These are phyloP conservation scores for Ischnus inquisitorius DNA, from an alignment of 2,888 invertebrate genomes.

Conservation along the genomic window DNA sequence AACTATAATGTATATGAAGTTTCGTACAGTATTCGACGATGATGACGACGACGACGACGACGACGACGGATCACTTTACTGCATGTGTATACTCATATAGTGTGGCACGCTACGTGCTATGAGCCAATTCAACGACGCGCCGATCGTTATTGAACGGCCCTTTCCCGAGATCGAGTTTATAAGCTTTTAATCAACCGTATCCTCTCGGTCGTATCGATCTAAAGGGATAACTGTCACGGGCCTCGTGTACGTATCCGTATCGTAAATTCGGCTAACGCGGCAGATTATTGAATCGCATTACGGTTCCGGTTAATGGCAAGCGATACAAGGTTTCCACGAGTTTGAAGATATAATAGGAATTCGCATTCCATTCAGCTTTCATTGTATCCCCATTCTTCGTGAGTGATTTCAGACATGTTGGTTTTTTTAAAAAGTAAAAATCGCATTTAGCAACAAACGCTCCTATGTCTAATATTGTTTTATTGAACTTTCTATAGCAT, in stretches of 20 bases:
- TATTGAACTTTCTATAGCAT: too few species aligned
- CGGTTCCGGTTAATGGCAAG: too few species aligned
- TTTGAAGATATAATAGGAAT: too few species aligned
- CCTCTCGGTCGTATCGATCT: conserved; percentile 9
- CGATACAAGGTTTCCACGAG: too few species aligned
- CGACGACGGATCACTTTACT: not conserved
- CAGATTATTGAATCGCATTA: not conserved
- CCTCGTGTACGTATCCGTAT: not conserved
- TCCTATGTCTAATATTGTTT: too few species aligned
- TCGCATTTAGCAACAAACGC: too few species aligned
- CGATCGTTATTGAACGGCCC: not conserved
- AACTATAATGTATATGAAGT: not conserved
- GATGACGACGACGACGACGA: not conserved
- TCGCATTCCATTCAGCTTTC: too few species aligned
- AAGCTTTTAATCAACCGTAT: conserved; percentile 13
- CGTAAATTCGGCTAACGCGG: not conserved
- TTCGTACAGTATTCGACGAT: not conserved
- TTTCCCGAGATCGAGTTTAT: not conserved
- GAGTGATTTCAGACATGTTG: too few species aligned
- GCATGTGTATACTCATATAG: not conserved
- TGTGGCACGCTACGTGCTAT: not conserved
- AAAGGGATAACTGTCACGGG: not conserved
- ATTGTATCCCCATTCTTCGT: too few species aligned
- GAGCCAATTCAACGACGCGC: not conserved
- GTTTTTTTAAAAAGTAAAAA: too few species aligned